phyloP scores from a whole-genome alignment of 2,888 invertebrate species.

The Oscheius sp. region DNA sequence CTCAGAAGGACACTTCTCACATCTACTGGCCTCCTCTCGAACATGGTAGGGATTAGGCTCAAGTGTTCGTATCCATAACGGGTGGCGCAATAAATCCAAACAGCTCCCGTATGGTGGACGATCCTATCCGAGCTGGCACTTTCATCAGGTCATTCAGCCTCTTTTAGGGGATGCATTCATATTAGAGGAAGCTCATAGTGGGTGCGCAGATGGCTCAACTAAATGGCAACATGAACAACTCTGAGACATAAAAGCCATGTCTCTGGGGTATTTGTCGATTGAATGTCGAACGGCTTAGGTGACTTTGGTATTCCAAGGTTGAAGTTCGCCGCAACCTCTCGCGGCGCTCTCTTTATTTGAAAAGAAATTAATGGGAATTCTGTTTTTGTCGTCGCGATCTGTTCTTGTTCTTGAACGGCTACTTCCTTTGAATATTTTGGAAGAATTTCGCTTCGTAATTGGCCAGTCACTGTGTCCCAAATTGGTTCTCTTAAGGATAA shows the following conservation, averaged over 20 bases:
- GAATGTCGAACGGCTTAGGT: background rate
- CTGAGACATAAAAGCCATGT: background rate
- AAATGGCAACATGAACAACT: slow-evolving; percentile 8
- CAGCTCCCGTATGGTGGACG: slow-evolving; percentile 5
- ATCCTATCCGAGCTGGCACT: background rate
- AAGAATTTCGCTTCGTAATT: slow-evolving; percentile 19
- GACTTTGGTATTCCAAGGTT: slow-evolving; percentile 32
- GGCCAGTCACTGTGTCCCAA: slow-evolving; percentile 31
- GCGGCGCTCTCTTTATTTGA: slow-evolving; percentile 27
- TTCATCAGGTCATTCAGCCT: background rate
- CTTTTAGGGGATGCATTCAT: slow-evolving; percentile 22
- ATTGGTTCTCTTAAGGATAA: slow-evolving; percentile 35
- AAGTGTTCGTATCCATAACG: slow-evolving; percentile 33
- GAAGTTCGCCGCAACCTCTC: slow-evolving; percentile 20
- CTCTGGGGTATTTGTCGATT: slow-evolving; percentile 1
- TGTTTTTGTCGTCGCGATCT: background rate
- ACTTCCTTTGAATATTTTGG: slow-evolving; percentile 8
- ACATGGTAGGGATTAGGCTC: slow-evolving; percentile 32
- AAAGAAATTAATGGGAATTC: slow-evolving; percentile 21
- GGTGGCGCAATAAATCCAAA: slow-evolving; percentile 33
- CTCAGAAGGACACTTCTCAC: slow-evolving; percentile 25
- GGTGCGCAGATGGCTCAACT: slow-evolving; percentile 10
- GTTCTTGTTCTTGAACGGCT: background rate
- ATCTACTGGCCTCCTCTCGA: slow-evolving; percentile 17
- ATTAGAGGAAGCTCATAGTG: slow-evolving; percentile 15